phyloP scores from a whole-genome alignment of 2,113 vertebrate genomes.

The Daboia siamensis region DNA sequence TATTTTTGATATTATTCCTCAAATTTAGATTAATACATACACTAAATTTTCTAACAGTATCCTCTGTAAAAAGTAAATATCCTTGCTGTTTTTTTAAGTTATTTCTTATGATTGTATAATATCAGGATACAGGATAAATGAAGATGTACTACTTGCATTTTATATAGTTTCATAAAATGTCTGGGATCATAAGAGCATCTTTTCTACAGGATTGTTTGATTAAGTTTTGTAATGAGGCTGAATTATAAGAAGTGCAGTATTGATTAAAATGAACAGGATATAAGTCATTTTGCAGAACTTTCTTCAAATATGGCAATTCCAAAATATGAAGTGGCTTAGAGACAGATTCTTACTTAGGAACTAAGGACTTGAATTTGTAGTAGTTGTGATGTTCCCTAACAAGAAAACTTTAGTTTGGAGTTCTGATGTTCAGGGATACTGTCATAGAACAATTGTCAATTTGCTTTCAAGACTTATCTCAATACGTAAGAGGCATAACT shows the following conservation, averaged over 20 bases:
- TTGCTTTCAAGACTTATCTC: not conserved
- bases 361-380: not conserved
- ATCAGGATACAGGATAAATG: not conserved
- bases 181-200: not conserved
- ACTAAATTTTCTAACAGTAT: not conserved
- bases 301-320: not conserved
- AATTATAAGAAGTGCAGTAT: not conserved
- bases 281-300: not conserved
- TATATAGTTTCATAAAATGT: not conserved
- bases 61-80: not conserved
- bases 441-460: not conserved
- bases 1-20: not conserved
- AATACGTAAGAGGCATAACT: not conserved
- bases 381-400: not conserved
- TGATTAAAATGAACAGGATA: not conserved
- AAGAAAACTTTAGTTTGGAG: not conserved
- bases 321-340: not conserved
- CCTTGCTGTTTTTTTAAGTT: not conserved
- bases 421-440: not conserved
- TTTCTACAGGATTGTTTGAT: not conserved
- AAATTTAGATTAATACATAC: not conserved
- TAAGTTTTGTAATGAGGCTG: not conserved
- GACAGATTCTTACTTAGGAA: not conserved
- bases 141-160: not conserved
- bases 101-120: not conserved